Base-by-base conservation (phyloP, 2,113 vertebrate species). In the Gopherus evgoodei region DNA sequence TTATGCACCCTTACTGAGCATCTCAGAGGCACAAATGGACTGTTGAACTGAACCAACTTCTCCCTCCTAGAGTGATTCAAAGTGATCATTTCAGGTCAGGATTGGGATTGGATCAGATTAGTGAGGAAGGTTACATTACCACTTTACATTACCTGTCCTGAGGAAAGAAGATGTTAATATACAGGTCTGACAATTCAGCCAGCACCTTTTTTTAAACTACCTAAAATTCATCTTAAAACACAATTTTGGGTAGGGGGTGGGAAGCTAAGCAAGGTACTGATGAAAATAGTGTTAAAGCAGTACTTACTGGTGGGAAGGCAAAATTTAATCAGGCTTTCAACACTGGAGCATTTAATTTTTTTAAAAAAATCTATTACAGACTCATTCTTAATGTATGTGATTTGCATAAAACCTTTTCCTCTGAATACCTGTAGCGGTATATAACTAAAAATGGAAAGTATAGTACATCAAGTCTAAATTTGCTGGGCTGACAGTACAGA, bases 261-360 rank as follows among this genome's bases (percentile, higher is more conserved):
- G 22, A 93, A 56, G 44, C 56, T 80, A 83, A 76, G 44, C 22
- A 57, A 91, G 52, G 38, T 93, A 62, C 29, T 87, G 81, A 89
- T 91, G 35, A 86, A 96, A 95, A 84, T 5, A 88, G 35, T 85
- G 44, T 90, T 94, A 65, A 88, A 90, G 56, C 53, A 93, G 50
- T 79, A 76, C 49, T 93, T 95, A 79, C 25, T 84, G 6, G 5
- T 90, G 92, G 83, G 54, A 93, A 96, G 81, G 85, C 94, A 93
- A 95, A 95, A 93, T 90, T 50, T 91, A 84, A 91, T 96, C 87
- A 94, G 83, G n/a, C 87, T 95, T 95, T 96, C 93, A 95, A 83
- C 79, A 97, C 81, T 57, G 22, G 35, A 96, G 65, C 42, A 90
- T 72, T 93, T 95, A 97, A 91, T 96, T 94, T 96, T 65, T 65